Conservation (phyloP, 2,888 invertebrate species). For the Apotomis betuletana region DNA sequence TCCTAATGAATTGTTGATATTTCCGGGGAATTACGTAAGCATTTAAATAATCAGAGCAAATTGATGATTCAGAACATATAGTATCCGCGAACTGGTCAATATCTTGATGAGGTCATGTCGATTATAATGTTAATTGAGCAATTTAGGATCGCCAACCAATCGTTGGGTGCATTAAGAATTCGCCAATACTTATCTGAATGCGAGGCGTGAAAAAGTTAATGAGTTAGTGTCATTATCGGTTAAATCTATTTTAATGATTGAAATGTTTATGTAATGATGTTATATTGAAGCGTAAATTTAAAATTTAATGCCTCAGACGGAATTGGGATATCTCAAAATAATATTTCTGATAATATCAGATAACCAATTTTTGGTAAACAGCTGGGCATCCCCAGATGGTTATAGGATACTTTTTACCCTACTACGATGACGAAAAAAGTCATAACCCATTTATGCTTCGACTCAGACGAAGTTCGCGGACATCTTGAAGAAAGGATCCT, state of each 20-base stretch:
- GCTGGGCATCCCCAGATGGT: too few relatives aligned
- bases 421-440: too few relatives aligned
- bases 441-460: too few relatives aligned
- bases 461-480: too few relatives aligned
- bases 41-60: conserved; percentile 46
- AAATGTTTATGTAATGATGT: too few relatives aligned
- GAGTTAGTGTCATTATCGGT: background rate
- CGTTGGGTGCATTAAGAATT: background rate
- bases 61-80: conserved; percentile 46
- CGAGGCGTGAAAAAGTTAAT: background rate
- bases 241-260: background rate
- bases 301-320: too few relatives aligned
- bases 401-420: too few relatives aligned
- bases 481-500: too few relatives aligned
- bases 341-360: too few relatives aligned
- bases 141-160: conserved; percentile 5
- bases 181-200: background rate
- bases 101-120: conserved; percentile 20
- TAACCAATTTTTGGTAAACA: too few relatives aligned
- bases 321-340: too few relatives aligned
- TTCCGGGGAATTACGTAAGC: conserved; percentile 45
- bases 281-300: too few relatives aligned
- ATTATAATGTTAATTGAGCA: conserved; percentile 24
- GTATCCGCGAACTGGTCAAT: conserved; percentile 5
- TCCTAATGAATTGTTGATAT: conserved; percentile 4